These are phyloP conservation scores for Rutpela maculata DNA, from an alignment of 2,888 invertebrate species.

Conservation along the genomic window DNA sequence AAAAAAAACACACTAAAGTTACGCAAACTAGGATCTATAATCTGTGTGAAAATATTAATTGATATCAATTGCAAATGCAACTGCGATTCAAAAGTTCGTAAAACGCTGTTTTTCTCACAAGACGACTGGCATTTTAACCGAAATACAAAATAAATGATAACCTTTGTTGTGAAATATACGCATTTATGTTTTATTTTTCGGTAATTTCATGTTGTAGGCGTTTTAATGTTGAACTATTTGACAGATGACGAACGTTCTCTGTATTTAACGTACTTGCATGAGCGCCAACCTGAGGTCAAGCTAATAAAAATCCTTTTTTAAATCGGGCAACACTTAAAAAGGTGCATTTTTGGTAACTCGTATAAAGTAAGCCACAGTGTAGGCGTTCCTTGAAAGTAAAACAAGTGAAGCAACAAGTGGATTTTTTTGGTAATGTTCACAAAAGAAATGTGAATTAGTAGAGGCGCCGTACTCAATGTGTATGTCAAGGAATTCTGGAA, in stretches of 20 bases:
- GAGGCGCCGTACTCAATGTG: not conserved
- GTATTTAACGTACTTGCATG: conserved; percentile 34
- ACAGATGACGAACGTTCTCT: conserved; percentile 47
- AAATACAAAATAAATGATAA: too few species aligned
- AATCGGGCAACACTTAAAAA: conserved; percentile 48
- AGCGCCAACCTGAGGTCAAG: conserved; percentile 36
- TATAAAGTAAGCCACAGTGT: conserved; percentile 44
- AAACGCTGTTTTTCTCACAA: too few species aligned
- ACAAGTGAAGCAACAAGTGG: conserved; percentile 50
- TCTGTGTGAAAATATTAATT: too few species aligned
- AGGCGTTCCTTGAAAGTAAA: conserved; percentile 51
- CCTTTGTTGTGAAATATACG: too few species aligned
- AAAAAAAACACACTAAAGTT: too few species aligned
- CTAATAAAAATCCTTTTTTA: conserved; percentile 38
- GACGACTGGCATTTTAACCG: too few species aligned
- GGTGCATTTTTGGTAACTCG: conserved; percentile 48
- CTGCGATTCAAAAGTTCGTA: too few species aligned
- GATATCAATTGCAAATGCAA: too few species aligned
- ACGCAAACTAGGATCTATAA: too few species aligned
- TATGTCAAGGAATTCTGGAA: not conserved
- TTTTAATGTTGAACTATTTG: conserved; percentile 55
- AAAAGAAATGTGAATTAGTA: not conserved
- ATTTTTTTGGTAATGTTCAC: conserved; percentile 9
- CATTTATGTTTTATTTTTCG: too few species aligned
- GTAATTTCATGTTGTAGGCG: conserved; percentile 45